Base-by-base conservation (phyloP, 1,140 invertebrate genomes). In the Panonychus citri region DNA sequence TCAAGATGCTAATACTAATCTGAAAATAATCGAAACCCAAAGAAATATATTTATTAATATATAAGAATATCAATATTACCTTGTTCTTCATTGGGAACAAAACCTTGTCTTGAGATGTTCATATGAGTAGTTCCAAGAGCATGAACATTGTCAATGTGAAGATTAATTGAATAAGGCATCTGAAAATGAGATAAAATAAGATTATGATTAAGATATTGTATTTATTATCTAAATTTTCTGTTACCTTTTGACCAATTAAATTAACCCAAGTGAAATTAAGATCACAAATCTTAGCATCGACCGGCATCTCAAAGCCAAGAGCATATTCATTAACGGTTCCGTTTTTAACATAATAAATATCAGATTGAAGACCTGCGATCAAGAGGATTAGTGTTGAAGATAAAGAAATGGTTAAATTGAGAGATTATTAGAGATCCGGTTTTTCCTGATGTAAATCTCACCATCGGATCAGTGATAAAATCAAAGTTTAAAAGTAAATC, bases 241-340 rank as follows among this genome's bases (percentile, higher is more conserved):
- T 34, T 34, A 34, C 30, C 30, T 34, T 34, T 34, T 34, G 5
- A 7, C 12, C 12, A 12, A 34, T 34, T 34, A 34, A 34, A 65
- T 80, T 83, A 65, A 85, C 78, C 84, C 84, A 88, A 5, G 81
- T 85, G 68, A 89, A 89, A 65, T 83, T 80, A 19, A 90, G 76
- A 61, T 83, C 79, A 55, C 77, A 76, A 55, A 88, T 78, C 62
- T 81, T 78, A 2, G 81, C 78, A 7, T 81, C 80, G 42, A 90
- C 79, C 0, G 82, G 80, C 13, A 91, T 78, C 42, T 81, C 76
- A 66, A 87, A 91, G 65, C 84, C 81, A 48, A 89, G 71, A 0
- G 85, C 85, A 65, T 88, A 87, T 62, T 81, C 77, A 67, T 89
- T 88, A 65, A 88, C 78, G 62, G 81, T 78, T 4, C 85, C 85